Evolutionary conservation across 2,113 vertebrate genomes (phyloP).

Genomic region (Salvator merianae): DNA sequence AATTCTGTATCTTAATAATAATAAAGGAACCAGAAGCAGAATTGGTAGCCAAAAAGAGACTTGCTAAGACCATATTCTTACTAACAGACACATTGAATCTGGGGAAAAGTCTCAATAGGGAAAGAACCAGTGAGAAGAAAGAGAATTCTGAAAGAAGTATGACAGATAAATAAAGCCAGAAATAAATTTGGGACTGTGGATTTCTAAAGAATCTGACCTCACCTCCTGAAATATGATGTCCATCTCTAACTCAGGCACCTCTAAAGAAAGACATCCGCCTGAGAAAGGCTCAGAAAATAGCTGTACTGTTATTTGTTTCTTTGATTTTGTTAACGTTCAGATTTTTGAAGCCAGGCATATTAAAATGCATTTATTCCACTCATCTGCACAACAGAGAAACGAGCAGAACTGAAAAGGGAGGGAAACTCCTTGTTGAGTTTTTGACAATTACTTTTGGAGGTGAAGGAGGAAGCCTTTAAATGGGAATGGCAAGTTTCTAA

Average conservation of each 20-base stretch:
- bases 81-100: background rate
- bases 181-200: background rate
- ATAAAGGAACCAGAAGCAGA: background rate
- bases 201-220: background rate
- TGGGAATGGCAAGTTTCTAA: slow-evolving; percentile 30
- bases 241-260: background rate
- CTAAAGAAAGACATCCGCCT: background rate
- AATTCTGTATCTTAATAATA: background rate
- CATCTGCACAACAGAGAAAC: background rate
- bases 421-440: slow-evolving; percentile 3
- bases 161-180: slow-evolving; percentile 15
- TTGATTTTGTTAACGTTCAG: slow-evolving; percentile 29
- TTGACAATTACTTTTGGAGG: slow-evolving; percentile 18
- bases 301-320: slow-evolving; percentile 33
- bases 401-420: too few relatives aligned
- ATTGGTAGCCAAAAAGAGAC: background rate
- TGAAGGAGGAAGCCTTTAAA: slow-evolving; percentile 24
- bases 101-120: background rate
- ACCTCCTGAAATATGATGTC: background rate
- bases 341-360: slow-evolving; percentile 19
- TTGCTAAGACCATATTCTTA: background rate
- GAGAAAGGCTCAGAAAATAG: slow-evolving; percentile 25
- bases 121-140: slow-evolving; percentile 8
- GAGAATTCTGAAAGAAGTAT: background rate
- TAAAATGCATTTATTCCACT: slow-evolving; percentile 8